Evolutionary conservation across 2,113 vertebrate species (phyloP), one percentile per base, ranked within the genome.

Genomic region (Phainopepla nitens): DNA sequence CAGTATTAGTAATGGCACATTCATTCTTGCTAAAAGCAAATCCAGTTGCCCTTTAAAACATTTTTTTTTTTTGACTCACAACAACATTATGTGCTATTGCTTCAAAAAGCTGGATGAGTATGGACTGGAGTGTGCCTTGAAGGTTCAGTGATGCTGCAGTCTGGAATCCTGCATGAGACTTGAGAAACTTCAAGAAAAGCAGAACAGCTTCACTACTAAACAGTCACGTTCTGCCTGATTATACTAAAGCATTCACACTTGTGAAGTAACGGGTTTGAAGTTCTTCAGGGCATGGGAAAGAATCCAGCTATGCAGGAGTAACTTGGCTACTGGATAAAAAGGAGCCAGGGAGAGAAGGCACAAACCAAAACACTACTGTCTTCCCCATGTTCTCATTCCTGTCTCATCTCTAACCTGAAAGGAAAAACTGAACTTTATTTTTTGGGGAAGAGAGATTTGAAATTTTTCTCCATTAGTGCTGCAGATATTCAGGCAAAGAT

Each of bases 331-430:
- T 31, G 14, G 57, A 86, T 45, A 50, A 76, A 73, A 85, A 61
- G 3, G 6, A 44, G 24, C 1, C 0, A 1, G 15, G 6, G 14
- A 7, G 1, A 25, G 4, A 53, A n/a, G 13, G 36, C 39, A 60
- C 35, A 79, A 82, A 66, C 12, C 18, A 58, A 29, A 92, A 24
- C 35, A 71, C 18, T 28, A 4, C 17, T 24, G 13, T 51, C 28
- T 66, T 62, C 39, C 50, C 12, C 14, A 7, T 13, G 13, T 71
- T 85, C n/a, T 64, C 44, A 39, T 47, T 82, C 31, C 50, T 33
- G 6, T 86, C 20, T 78, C n/a, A 47, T 50, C 75, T 79, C 50
- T 76, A 78, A 81, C 28, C 9, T 39, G 28, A 39, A 85, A 82
- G 24, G n/a, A 56, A 87, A 93, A 61, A 25, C 0, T 15, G 4